These are phyloP conservation scores for Pteronura brasiliensis DNA, from an alignment of 2,113 vertebrate genomes.

Conservation along the genomic window DNA sequence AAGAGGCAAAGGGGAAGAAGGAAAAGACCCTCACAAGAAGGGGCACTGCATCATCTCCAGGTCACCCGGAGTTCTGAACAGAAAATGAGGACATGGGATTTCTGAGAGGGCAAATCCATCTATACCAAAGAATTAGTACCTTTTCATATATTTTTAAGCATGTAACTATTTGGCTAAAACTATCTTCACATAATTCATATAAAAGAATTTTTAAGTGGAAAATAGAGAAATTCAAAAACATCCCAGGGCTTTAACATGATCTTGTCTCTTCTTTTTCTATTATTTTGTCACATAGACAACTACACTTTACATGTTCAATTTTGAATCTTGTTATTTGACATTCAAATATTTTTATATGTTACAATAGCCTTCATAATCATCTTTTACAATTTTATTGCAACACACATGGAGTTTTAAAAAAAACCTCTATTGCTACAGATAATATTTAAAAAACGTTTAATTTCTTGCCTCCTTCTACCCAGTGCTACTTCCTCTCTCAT, in stretches of 20 bases:
- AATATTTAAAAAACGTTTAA: not conserved
- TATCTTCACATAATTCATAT: not conserved
- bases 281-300: not conserved
- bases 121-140: not conserved
- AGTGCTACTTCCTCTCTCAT: not conserved
- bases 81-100: not conserved
- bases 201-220: not conserved
- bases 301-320: not conserved
- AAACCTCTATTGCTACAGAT: not conserved
- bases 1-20: not conserved
- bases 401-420: not conserved
- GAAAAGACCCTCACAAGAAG: not conserved
- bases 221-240: conserved; percentile 12
- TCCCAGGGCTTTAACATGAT: not conserved
- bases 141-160: not conserved
- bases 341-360: not conserved
- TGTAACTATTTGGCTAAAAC: not conserved
- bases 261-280: not conserved
- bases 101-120: not conserved
- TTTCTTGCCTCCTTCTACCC: not conserved
- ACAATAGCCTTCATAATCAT: not conserved
- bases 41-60: not conserved
- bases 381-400: not conserved
- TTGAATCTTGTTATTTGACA: not conserved
- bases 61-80: not conserved